Conservation (phyloP, 2,113 vertebrate genomes). For the Clarias batrachus region DNA sequence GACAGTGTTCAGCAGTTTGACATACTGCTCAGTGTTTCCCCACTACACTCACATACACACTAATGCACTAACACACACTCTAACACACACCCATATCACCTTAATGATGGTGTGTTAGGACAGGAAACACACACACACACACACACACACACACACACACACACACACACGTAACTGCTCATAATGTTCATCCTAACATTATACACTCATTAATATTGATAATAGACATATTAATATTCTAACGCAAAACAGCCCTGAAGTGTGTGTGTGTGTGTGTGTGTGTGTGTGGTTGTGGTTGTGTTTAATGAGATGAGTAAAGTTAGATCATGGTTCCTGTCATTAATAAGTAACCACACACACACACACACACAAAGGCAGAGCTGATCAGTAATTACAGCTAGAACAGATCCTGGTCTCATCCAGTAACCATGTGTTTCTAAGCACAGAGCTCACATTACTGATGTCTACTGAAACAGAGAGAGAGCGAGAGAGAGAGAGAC, state of each 20-base stretch:
- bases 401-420: slow-evolving; percentile 9
- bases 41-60: not conserved
- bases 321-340: not conserved
- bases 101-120: not conserved
- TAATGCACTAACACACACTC: not conserved
- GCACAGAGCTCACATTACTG: slow-evolving; percentile 6
- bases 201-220: not conserved
- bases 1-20: slow-evolving; percentile 18
- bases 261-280: not conserved
- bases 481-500: not conserved
- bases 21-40: slow-evolving; percentile 26
- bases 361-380: not conserved
- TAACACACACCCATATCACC: not conserved
- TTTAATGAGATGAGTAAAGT: slow-evolving; percentile 10
- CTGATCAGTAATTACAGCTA: slow-evolving; percentile 24
- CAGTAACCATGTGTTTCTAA: slow-evolving; percentile 23
- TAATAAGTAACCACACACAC: not conserved
- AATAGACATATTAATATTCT: not conserved
- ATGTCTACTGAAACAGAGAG: not conserved
- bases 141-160: too few species aligned
- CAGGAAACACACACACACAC: not conserved
- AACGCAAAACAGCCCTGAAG: not conserved
- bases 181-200: not conserved
- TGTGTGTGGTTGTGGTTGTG: not conserved
- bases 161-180: not conserved